Evolutionary conservation across 1,140 invertebrate species (phyloP).

Genomic region (Gonioctena quinquepunctata): DNA sequence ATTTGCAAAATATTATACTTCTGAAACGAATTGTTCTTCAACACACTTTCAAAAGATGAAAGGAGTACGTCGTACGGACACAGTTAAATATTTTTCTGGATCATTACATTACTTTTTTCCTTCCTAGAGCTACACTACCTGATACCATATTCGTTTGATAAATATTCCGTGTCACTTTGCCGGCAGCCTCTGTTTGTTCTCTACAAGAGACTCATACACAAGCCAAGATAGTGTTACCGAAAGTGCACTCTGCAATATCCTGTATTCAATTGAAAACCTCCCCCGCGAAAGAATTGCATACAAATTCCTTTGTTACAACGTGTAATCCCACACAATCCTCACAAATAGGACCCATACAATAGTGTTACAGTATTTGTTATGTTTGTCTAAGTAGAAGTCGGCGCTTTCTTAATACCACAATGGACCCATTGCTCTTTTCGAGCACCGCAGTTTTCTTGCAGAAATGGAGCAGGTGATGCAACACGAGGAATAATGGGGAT

Average conservation of each 20-base stretch:
- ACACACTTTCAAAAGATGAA: too few relatives aligned
- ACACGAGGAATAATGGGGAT: background rate
- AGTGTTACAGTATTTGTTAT: constrained; percentile 5
- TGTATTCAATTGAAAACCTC: background rate
- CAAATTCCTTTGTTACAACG: background rate
- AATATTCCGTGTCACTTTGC: too few relatives aligned
- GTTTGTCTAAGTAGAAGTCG: background rate
- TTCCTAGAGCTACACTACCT: too few relatives aligned
- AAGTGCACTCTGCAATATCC: background rate
- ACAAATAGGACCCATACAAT: background rate
- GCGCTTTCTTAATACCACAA: background rate
- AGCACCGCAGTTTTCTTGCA: background rate
- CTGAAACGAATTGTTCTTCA: too few relatives aligned
- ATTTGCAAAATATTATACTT: too few relatives aligned
- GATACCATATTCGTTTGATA: too few relatives aligned
- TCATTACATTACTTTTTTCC: too few relatives aligned
- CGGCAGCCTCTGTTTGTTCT: too few relatives aligned
- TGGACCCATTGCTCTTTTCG: background rate
- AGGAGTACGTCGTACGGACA: too few relatives aligned
- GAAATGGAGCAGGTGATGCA: background rate
- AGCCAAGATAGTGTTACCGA: background rate
- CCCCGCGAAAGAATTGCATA: background rate
- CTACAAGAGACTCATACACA: background rate
- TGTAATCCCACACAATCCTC: background rate
- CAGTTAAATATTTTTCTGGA: too few relatives aligned